Evolutionary conservation across 2,113 vertebrate species (phyloP), one percentile per base, ranked within the genome.

Genomic region (Mastomys natalensis): DNA sequence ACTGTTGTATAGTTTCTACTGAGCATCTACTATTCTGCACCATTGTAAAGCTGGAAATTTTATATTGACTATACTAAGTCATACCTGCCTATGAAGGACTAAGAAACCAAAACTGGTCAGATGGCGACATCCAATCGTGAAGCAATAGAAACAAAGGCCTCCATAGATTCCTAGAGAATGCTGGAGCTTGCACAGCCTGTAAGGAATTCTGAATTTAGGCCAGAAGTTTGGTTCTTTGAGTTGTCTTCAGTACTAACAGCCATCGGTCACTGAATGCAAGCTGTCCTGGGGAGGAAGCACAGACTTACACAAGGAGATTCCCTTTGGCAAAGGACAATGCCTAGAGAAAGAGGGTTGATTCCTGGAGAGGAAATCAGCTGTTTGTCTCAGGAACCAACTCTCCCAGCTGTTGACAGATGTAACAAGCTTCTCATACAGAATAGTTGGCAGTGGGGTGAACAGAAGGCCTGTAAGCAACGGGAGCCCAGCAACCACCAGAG

Each of bases 301-400:
- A 78, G 31, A 55, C 53, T 72, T 81, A 89, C 51, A 76, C 91
- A 90, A 76, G 58, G 72, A 64, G 68, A 31, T 76, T 97, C 53
- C 34, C 48, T 93, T 94, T 80, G 87, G 70, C 64, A 95, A 26
- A 96, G 37, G 68, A 84, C 55, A 72, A n/a, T 64, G 43, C 78
- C 68, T 62, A 92, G 82, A 94, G 55, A 96, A 91, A 87, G 87
- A 98, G 77, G 48, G 34, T 62, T 62, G 88, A 92, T 90, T 98
- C 85, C 81, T 96, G 58, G 76, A 95, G 81, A 94, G 94, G 84
- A 92, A 92, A 96, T 62, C 13, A 37, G 29, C 74, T 93, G 58
- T 87, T 84, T 55, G n/a, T 94, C 80, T 90, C 64, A 55, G 64
- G 58, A 91, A 88, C 74, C 88, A 94, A 77, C 26, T n/a, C 76